These are phyloP conservation scores for Pectinophora gossypiella DNA, from an alignment of 1,140 invertebrate species.

Conservation along the genomic window DNA sequence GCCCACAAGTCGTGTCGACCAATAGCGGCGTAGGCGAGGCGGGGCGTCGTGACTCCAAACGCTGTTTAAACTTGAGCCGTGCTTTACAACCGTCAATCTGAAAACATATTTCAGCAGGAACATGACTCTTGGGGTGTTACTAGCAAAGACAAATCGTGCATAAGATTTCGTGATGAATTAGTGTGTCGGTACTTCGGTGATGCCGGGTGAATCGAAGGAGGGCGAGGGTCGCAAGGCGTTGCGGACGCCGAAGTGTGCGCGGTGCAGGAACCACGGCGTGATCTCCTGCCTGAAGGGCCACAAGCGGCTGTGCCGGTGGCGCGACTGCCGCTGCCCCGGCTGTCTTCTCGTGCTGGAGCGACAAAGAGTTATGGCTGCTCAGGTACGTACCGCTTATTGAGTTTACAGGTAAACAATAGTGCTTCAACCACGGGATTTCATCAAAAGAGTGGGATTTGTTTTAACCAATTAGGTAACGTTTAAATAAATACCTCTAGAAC, in stretches of 20 bases:
- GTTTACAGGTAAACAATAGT: too few species aligned
- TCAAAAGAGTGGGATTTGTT: too few species aligned
- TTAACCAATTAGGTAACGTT: too few species aligned
- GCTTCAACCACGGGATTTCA: too few species aligned
- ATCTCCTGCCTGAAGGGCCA: conserved; percentile 93
- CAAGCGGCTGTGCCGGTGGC: conserved; percentile 87
- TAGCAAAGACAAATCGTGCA: conserved; percentile 6
- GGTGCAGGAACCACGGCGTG: conserved; percentile 92
- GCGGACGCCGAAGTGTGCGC: conserved; percentile 90
- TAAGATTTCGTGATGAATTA: background rate
- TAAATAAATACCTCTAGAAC: too few species aligned
- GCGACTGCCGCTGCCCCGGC: conserved; percentile 88
- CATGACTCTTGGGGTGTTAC: conserved; percentile 27
- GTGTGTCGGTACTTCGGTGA: conserved; percentile 6
- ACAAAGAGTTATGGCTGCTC: conserved; percentile 93
- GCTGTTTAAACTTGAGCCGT: conserved; percentile 41
- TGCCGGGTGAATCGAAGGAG: conserved; percentile 40
- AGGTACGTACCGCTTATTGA: too few species aligned
- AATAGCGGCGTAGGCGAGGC: conserved; percentile 34
- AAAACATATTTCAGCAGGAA: conserved; percentile 50
- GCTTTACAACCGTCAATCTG: conserved; percentile 50
- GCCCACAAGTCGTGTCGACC: conserved; percentile 29
- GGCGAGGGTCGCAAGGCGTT: conserved; percentile 51
- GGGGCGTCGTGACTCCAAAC: conserved; percentile 26
- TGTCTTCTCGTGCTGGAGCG: conserved; percentile 92